phyloP scores from a whole-genome alignment of 92 coral and sea anemone genomes.

The Diadumene lineata region DNA sequence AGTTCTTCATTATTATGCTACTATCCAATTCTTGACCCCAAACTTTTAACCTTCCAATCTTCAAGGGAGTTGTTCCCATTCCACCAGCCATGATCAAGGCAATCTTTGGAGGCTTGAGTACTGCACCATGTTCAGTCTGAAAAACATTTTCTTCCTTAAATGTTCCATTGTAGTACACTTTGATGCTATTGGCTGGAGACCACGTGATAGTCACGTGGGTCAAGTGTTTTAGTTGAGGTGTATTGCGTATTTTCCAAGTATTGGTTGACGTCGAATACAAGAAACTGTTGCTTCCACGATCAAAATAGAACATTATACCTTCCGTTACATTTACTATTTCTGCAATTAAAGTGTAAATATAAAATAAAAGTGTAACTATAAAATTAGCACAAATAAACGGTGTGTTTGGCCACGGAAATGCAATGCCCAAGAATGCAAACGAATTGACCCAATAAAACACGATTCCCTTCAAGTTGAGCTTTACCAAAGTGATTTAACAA shows the following conservation, averaged over 20 bases:
- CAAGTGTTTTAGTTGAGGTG: constrained; percentile 14
- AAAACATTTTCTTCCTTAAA: background rate
- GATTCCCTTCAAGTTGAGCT: no score
- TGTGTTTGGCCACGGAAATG: no score
- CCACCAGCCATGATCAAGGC: constrained; percentile 18
- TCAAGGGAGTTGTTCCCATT: constrained; percentile 25
- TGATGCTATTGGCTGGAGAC: constrained; percentile 48
- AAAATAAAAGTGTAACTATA: no score
- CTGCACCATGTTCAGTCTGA: background rate
- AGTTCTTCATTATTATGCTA: background rate
- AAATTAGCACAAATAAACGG: no score
- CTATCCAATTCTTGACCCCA: constrained; percentile 29
- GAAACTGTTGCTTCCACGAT: constrained; percentile 42
- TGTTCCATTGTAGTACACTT: constrained; percentile 42
- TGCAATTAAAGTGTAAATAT: background rate
- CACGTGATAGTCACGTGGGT: constrained; percentile 43
- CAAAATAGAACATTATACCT: constrained; percentile 31
- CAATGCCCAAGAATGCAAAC: no score
- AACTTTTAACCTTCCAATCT: constrained; percentile 16
- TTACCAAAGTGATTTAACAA: no score
- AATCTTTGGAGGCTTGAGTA: background rate
- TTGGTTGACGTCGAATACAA: constrained; percentile 25
- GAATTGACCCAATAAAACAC: no score
- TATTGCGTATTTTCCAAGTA: constrained; percentile 39
- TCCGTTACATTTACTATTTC: background rate